Evolutionary conservation across 2,888 invertebrate genomes (phyloP).

Genomic region (Ormyrus rosae): DNA sequence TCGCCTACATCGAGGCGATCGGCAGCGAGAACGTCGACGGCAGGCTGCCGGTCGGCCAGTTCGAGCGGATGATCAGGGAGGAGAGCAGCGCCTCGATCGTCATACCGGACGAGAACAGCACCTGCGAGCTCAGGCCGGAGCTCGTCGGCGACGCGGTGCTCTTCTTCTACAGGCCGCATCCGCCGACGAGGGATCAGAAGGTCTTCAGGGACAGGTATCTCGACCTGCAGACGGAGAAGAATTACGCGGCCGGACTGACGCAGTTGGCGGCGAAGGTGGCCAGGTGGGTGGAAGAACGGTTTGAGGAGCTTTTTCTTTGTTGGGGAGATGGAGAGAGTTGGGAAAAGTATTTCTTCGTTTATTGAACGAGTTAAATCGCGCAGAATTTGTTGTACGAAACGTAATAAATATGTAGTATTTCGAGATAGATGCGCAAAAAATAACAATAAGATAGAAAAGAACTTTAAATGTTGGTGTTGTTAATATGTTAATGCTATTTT

Average conservation of each 20-base stretch:
- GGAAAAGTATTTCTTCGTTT: too few relatives aligned
- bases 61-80: slow-evolving; percentile 81
- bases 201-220: slow-evolving; percentile 82
- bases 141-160: slow-evolving; percentile 82
- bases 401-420: too few relatives aligned
- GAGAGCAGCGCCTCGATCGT: slow-evolving; percentile 65
- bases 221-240: slow-evolving; percentile 86
- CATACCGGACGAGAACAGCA: slow-evolving; percentile 67
- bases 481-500: too few relatives aligned
- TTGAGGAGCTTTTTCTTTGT: too few relatives aligned
- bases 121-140: slow-evolving; percentile 72
- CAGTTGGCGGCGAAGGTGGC: slow-evolving; percentile 82
- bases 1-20: slow-evolving; percentile 78
- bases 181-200: slow-evolving; percentile 80
- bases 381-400: too few relatives aligned
- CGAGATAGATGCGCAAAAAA: too few relatives aligned
- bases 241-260: slow-evolving; percentile 84
- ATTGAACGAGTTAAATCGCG: too few relatives aligned
- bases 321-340: too few relatives aligned
- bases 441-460: too few relatives aligned
- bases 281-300: slow-evolving; percentile 68
- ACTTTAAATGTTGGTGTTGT: too few relatives aligned
- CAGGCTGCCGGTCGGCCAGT: slow-evolving; percentile 80
- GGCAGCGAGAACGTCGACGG: slow-evolving; percentile 80
- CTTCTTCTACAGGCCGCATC: slow-evolving; percentile 86